Evolutionary conservation across 2,797 vertebrate genomes (phyloP).

Genomic region (Picus viridis): DNA sequence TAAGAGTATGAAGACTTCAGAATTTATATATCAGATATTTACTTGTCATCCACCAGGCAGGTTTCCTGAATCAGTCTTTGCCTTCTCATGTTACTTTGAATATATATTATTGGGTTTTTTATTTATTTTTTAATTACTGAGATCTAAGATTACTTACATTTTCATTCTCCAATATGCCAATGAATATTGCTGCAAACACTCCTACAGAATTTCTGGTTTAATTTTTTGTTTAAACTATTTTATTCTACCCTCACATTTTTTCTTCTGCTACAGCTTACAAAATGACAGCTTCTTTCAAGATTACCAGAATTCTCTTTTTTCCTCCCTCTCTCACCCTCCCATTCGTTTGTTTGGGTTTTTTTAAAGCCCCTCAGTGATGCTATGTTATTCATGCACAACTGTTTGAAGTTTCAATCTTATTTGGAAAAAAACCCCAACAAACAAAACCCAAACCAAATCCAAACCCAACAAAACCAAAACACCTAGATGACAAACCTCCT

Average conservation of each 20-base stretch:
- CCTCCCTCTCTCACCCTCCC: not conserved
- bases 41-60: not conserved
- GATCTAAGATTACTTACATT: not conserved
- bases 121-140: not conserved
- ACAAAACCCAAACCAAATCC: no score
- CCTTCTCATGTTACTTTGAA: not conserved
- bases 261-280: not conserved
- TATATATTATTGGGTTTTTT: no score
- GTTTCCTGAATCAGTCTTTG: not conserved
- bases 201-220: not conserved
- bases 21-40: not conserved
- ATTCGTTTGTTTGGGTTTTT: not conserved
- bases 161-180: not conserved
- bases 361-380: constrained; percentile 13
- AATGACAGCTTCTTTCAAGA: constrained; percentile 17
- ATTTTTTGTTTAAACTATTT: not conserved
- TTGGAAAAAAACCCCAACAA: constrained; percentile 18
- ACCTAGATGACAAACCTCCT: constrained; percentile 44
- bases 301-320: not conserved
- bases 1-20: not conserved
- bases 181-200: not conserved
- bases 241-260: not conserved
- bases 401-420: constrained; percentile 21
- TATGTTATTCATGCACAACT: constrained; percentile 51
- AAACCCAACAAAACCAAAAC: no score